These are phyloP conservation scores for Sus scrofa DNA, from an alignment of 2,113 vertebrate genomes.

Conservation along the genomic window DNA sequence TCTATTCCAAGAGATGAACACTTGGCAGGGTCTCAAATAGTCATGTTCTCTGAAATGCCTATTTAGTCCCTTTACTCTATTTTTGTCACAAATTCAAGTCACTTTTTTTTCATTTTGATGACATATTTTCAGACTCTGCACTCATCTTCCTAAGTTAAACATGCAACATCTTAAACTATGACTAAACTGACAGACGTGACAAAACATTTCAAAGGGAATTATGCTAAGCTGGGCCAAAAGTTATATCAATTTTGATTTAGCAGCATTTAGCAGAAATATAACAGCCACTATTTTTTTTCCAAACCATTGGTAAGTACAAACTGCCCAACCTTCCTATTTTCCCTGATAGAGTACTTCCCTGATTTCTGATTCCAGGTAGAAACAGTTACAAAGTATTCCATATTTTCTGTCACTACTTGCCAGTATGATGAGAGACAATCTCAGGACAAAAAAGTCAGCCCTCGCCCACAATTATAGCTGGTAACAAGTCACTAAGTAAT, in stretches of 20 bases:
- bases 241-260: not conserved
- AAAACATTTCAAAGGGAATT: constrained; percentile 58
- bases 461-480: not conserved
- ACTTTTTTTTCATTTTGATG: not conserved
- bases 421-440: not conserved
- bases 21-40: not conserved
- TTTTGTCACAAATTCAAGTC: constrained; percentile 45
- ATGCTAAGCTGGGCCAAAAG: constrained; percentile 2
- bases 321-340: not conserved
- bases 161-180: constrained; percentile 51
- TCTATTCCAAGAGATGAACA: not conserved
- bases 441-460: not conserved
- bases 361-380: constrained; percentile 48
- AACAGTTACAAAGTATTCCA: not conserved
- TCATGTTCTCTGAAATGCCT: not conserved
- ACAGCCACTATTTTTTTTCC: not conserved
- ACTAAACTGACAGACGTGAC: constrained; percentile 57
- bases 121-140: constrained; percentile 67
- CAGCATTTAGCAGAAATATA: constrained; percentile 33
- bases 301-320: not conserved
- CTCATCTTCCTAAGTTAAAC: constrained; percentile 44
- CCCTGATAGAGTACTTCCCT: not conserved
- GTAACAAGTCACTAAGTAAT: not conserved
- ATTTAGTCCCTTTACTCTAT: not conserved
- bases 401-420: not conserved